phyloP scores from a whole-genome alignment of 1,140 invertebrate species.

The Aradophagus sp. region DNA sequence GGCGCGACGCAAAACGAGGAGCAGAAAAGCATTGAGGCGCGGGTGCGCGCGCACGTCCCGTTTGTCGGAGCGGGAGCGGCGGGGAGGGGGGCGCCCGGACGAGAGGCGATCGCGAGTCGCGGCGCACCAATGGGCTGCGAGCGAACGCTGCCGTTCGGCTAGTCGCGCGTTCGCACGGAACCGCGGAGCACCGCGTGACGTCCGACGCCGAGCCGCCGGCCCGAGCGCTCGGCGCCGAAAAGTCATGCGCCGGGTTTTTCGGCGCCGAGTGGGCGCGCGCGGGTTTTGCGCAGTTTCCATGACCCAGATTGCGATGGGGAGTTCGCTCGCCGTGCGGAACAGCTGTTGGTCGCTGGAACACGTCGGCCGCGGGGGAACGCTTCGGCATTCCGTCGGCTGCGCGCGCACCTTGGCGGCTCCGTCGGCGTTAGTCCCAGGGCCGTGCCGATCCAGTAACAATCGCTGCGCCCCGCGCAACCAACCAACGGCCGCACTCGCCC shows the following conservation, averaged over 20 bases:
- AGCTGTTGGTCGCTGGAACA: conserved; percentile 71
- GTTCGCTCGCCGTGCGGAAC: conserved; percentile 73
- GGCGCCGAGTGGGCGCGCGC: conserved; percentile 18
- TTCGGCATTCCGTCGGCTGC: conserved; percentile 66
- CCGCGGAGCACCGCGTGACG: conserved; percentile 53
- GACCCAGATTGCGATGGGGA: conserved; percentile 73
- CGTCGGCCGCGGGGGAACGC: conserved; percentile 68
- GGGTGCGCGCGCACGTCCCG: conserved; percentile 5
- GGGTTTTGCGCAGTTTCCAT: conserved; percentile 73
- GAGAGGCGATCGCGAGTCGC: conserved; percentile 8
- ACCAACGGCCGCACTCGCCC: no score
- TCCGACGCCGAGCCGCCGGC: conserved; percentile 29
- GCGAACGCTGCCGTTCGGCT: conserved; percentile 59
- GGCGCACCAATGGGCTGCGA: conserved; percentile 61
- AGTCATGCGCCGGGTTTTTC: conserved; percentile 51
- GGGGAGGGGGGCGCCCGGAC: conserved; percentile 1
- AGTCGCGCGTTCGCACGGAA: conserved; percentile 68
- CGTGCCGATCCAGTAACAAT: conserved; percentile 57
- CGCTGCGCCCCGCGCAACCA: conserved; percentile 18
- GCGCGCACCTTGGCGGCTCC: conserved; percentile 71
- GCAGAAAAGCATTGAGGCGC: conserved; percentile 8
- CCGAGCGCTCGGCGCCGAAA: conserved; percentile 39
- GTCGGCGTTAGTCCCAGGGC: conserved; percentile 68
- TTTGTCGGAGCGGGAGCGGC: background rate
- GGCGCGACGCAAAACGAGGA: conserved; percentile 16